Evolutionary conservation across 1,140 invertebrate species (phyloP), one percentile per base, ranked within the genome.

Genomic region (Sinella curviseta): DNA sequence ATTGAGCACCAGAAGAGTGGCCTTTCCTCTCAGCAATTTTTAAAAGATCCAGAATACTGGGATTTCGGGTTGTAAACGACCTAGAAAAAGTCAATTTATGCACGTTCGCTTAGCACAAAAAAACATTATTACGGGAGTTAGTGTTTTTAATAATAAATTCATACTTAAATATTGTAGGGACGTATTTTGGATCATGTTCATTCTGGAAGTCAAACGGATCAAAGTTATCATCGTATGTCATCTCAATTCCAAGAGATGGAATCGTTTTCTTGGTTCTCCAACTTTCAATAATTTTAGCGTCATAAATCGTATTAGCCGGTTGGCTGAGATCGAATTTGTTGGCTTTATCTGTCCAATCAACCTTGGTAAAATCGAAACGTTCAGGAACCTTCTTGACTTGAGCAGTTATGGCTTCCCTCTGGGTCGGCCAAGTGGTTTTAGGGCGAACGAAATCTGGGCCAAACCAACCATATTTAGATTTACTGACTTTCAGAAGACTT

Each of bases 391-490:
- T 81, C 20, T n/a, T n/a, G n/a, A n/a, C 60, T 54, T 14, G 33
- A 24, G 39, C 55, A 20, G 8, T 20, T 48, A 48, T 8, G 74
- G 26, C 24, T 35, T 16, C 28, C 34, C 4, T 57, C 31, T 70
- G 26, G 36, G 55, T 65, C 0, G 35, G 4, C 80, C 74, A 1
- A 39, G 80, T 26, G 75, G 57, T 77, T 75, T 77, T 26, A 79
- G 65, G 14, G 4, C 65, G 65, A 70, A 33, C 39, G 60, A 82
- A 82, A 16, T 76, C 65, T 14, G 80, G 80, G 1, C 80, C 80
- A 0, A 65, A 60, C 80, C 80, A 82, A n/a, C 80, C 80, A 75
- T 76, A 79, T 30, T 76, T 77, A 1, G 65, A 70, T 33, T 33
- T 70, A n/a, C 65, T 33, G 8, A 4, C 31, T 14, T 30, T 70